A percentile compares a stretch with the other conserved stretches of the same genome.
These are phyloP conservation scores for Mustela nigripes DNA, from an alignment of 2,113 vertebrate genomes.

Conservation along the genomic window DNA sequence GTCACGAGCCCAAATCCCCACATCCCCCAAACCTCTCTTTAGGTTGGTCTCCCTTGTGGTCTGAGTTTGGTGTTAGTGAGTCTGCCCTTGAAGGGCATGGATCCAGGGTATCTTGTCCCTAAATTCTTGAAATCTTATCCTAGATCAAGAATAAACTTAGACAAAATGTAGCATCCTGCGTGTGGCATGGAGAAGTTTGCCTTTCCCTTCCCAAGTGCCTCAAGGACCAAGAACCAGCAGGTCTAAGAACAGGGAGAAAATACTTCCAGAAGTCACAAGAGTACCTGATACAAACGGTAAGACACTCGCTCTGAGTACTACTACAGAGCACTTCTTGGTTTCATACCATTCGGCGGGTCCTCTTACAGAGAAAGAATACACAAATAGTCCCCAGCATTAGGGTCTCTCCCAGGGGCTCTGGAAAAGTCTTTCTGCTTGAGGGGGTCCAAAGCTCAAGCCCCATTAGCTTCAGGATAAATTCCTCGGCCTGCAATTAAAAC, in stretches of 20 bases:
- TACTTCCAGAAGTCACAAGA: background rate
- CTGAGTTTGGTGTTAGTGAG: constrained; percentile 73
- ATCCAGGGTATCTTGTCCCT: constrained; percentile 61
- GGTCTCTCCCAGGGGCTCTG: background rate
- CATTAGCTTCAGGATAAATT: background rate
- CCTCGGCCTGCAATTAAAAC: background rate
- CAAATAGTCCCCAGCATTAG: background rate
- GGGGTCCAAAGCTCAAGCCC: background rate
- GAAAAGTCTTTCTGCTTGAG: background rate
- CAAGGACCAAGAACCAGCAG: constrained; percentile 67
- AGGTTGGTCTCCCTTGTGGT: constrained; percentile 64
- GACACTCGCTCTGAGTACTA: background rate
- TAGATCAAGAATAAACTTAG: constrained; percentile 72
- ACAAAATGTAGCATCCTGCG: constrained; percentile 74
- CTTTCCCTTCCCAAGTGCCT: constrained; percentile 69
- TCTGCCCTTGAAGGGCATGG: constrained; percentile 70
- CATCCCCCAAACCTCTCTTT: constrained; percentile 66
- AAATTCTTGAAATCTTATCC: constrained; percentile 79
- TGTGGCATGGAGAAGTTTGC: constrained; percentile 66
- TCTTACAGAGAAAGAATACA: background rate
- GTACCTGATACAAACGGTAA: background rate
- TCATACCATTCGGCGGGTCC: background rate
- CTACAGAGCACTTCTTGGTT: background rate
- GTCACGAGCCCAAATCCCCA: constrained; percentile 48
- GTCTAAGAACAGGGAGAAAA: background rate